phyloP scores from a whole-genome alignment of 2,113 vertebrate species.

The Nycticebus coucang region DNA sequence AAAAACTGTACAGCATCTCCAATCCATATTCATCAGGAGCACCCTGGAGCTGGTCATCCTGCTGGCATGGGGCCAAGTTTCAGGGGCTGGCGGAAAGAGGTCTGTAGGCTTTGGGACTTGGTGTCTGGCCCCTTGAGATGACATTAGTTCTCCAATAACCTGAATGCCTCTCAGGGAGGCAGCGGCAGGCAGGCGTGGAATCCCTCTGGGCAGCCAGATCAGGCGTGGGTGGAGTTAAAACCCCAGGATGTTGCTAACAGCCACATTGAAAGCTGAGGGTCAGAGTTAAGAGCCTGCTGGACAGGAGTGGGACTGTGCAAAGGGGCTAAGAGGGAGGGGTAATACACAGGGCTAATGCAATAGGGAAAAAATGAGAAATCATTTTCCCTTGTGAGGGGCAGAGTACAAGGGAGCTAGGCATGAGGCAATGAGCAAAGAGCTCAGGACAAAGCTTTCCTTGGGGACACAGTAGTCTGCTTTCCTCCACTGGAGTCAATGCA shows the following conservation, averaged over 20 bases:
- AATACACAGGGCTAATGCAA: constrained; percentile 56
- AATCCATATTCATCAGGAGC: constrained; percentile 73
- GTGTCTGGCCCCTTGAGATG: constrained; percentile 80
- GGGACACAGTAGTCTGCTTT: not conserved
- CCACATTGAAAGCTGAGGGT: constrained; percentile 68
- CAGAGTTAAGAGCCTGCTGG: constrained; percentile 66
- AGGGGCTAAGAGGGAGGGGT: not conserved
- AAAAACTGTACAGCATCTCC: constrained; percentile 69
- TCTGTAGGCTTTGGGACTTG: constrained; percentile 74
- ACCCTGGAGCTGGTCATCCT: constrained; percentile 71
- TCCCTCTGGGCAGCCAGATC: constrained; percentile 70
- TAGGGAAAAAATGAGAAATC: not conserved
- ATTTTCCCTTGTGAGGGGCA: constrained; percentile 18
- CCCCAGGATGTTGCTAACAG: constrained; percentile 62
- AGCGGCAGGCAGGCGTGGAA: constrained; percentile 56
- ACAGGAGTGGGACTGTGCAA: constrained; percentile 54
- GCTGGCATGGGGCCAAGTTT: constrained; percentile 72
- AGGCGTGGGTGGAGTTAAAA: constrained; percentile 59
- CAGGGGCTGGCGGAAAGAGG: constrained; percentile 79
- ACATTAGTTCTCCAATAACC: constrained; percentile 79
- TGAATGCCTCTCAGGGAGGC: constrained; percentile 73
- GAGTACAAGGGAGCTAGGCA: not conserved
- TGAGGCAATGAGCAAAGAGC: not conserved
- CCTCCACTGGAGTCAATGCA: constrained; percentile 12
- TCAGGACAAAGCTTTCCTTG: constrained; percentile 24